Evolutionary conservation across 2,113 vertebrate species (phyloP), one percentile per base, ranked within the genome.

Genomic region (Nibea coibor): DNA sequence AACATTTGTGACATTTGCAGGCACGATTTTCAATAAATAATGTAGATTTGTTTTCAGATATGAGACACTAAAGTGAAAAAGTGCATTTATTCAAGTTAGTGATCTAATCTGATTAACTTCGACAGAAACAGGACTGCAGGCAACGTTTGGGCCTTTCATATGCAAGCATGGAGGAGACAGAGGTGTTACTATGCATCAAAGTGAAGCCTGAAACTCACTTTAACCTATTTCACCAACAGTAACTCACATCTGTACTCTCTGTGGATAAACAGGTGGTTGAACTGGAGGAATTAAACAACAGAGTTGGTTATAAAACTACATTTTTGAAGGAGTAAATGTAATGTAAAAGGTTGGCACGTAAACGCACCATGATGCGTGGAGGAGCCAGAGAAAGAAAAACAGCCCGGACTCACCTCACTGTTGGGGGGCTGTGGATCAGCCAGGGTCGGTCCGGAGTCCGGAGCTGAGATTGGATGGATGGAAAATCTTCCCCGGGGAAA

Each of bases 361-460:
- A 78, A 80, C 56, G 63, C 10, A 24, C n/a, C 28, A 10, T n/a
- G 5, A 63, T 69, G 71, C 70, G 42, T 10, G 57, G 2, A 63
- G 57, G 61, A 26, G 42, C 31, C 35, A 9, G 35, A 39, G 35
- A 39, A 6, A 78, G 73, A 5, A 31, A 75, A 50, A 43, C 11
- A 19, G 2, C 17, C 35, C 35, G 35, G 42, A 28, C 91, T 93
- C 87, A 94, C 92, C 92, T 94, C 85, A 24, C 56, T 69, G 83
- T 51, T 75, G 68, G 76, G 76, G 71, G 84, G 77, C 83, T 39
- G 87, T 14, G 80, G 65, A 74, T 57, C 83, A 73, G 75, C 80
- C 87, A 87, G 83, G 4, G 80, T 83, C 43, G 71, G 54, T 71
- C 72, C 5, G 78, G 76, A 82, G 72, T 87, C 86, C 85, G 20